Percentiles rank a stretch among this genome's conserved stretches.
phyloP scores from a whole-genome alignment of 2,797 vertebrate genomes.

The Acanthornis magna region DNA sequence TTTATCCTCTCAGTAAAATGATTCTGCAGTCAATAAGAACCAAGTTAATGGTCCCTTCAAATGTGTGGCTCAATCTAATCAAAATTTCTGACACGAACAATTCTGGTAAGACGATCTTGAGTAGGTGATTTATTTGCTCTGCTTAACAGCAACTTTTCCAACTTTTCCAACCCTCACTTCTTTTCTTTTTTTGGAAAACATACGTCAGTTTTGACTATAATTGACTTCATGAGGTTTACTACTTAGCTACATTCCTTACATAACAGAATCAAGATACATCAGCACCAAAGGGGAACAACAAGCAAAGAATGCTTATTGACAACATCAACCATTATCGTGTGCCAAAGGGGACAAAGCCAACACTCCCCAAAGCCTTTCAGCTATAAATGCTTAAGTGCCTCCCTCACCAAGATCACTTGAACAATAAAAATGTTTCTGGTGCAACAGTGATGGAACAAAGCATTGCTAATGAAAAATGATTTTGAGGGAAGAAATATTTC shows the following conservation, averaged over 20 bases:
- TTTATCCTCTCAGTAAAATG: neutral
- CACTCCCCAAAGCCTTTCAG: neutral
- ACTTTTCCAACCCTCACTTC: too few relatives aligned
- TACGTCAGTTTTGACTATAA: neutral
- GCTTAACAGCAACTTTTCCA: neutral
- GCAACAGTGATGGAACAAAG: neutral
- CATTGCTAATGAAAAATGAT: neutral
- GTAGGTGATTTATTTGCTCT: neutral
- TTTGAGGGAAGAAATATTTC: neutral
- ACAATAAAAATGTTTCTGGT: neutral
- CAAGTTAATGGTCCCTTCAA: neutral
- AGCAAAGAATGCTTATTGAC: neutral
- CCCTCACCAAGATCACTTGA: neutral
- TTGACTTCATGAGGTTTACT: neutral
- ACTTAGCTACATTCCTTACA: neutral
- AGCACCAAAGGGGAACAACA: neutral
- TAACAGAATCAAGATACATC: neutral
- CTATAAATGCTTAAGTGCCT: neutral
- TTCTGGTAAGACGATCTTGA: neutral
- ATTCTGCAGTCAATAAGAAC: neutral
- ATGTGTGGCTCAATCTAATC: neutral
- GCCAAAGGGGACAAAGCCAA: neutral
- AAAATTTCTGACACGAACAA: neutral
- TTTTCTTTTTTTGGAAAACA: neutral
- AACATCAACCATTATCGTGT: neutral